Evolutionary conservation across 1,140 invertebrate species (phyloP), one percentile per base, ranked within the genome.

Genomic region (Drosophila pectinifera): DNA sequence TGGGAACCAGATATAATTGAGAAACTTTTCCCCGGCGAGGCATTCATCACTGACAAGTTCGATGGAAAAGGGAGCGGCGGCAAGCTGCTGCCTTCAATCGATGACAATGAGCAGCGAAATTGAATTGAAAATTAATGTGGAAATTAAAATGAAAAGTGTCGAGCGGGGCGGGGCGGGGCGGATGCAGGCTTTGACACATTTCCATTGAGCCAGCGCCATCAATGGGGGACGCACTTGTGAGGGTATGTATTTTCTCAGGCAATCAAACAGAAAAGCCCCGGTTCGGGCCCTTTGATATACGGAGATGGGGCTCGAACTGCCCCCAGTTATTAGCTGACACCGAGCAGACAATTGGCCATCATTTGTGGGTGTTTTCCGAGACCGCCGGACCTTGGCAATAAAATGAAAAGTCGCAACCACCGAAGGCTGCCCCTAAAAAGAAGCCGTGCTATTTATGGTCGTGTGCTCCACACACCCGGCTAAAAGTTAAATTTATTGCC

Each of bases 371-470:
- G 26, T 31, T 46, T 54, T 42, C 38, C 20, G 67, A 24, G 10
- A 7, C 51, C 22, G 10, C 34, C 16, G 72, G 58, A 75, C 72
- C 46, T 58, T 75, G 73, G 73, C 72, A 51, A 76, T 76, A 76
- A 76, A 76, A 76, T 76, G 64, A 76, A 76, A 75, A 75, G 73
- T 75, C 73, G 72, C 73, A 67, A 75, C 72, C 59, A 45, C 61
- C 43, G 34, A 72, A 67, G 28, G n/a, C 11, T 38, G 36, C 43
- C 31, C 45, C 28, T 36, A 36, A 42, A 42, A 61, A 53, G 54
- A 36, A 11, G 24, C 31, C 26, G 8, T 56, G 72, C 70, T 64
- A 65, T 75, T 75, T 64, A 75, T 73, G 72, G 38, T 22, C 43
- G n/a, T 61, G 38, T 49, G 31, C 43, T 31, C 43, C 36, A 45